These are phyloP conservation scores for Forficula auricularia DNA, from an alignment of 1,140 invertebrate genomes.

Conservation along the genomic window DNA sequence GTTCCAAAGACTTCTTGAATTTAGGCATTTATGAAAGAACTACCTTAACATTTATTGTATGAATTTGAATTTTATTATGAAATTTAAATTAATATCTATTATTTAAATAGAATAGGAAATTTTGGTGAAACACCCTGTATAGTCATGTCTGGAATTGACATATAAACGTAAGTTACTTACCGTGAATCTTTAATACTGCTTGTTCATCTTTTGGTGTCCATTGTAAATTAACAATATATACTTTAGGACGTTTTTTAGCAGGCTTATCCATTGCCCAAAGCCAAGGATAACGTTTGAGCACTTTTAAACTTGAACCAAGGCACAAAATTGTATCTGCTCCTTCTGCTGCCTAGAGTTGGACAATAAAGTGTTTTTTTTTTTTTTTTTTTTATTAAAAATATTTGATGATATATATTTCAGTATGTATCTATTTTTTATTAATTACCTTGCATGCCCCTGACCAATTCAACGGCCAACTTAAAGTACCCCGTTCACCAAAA, in stretches of 20 bases:
- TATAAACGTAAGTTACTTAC: slow-evolving; percentile 30
- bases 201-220: slow-evolving; percentile 92
- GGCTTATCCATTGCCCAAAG: slow-evolving; percentile 85
- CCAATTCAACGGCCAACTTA: slow-evolving; percentile 85
- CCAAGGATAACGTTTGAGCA: slow-evolving; percentile 82
- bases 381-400: too few species aligned
- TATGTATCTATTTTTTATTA: too few species aligned
- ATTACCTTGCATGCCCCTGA: slow-evolving; percentile 44
- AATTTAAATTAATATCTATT: too few species aligned
- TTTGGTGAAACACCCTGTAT: too few species aligned
- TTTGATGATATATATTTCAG: too few species aligned
- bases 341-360: slow-evolving; percentile 38
- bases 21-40: too few species aligned
- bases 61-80: too few species aligned
- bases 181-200: slow-evolving; percentile 82
- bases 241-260: slow-evolving; percentile 54
- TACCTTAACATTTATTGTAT: too few species aligned
- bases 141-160: too few species aligned
- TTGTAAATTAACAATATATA: slow-evolving; percentile 89
- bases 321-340: slow-evolving; percentile 82
- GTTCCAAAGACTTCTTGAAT: too few species aligned
- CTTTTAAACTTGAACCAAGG: slow-evolving; percentile 60
- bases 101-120: too few species aligned
- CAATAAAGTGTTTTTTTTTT: too few species aligned
- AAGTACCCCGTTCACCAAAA: slow-evolving; percentile 78